Evolutionary conservation across 2,797 vertebrate species (phyloP), one percentile per base, ranked within the genome.

Genomic region (Helicolenus hilgendorfi): DNA sequence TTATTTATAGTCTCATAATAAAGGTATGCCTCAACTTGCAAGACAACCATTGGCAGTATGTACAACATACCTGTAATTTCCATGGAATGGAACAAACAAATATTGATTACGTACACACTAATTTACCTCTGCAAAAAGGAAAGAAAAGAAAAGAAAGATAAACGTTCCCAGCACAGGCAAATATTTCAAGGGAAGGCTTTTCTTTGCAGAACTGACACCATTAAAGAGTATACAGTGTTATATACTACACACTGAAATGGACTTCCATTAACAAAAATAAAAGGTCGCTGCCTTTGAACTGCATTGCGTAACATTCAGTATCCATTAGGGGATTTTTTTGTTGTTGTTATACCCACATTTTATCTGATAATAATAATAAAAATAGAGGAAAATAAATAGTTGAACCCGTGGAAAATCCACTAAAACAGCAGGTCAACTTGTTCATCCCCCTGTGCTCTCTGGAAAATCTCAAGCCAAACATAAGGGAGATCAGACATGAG

Each of bases 1-100:
- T 99, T 99, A 98, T 99, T 99, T 98, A 98, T 98, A 98, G 97
- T 98, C 97, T 98, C 96, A 98, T 98, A 98, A 98, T 98, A 98
- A 99, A 99, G 98, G 98, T 97, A 97, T 97, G 98, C 97, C 98
- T 98, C 97, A 99, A 98, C 98, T 98, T 98, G 98, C 98, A 98
- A 98, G 98, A 98, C 98, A 98, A 97, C 97, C 97, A 87, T 97
- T 98, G 97, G 98, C 98, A 98, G 98, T 99, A 99, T 99, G 98
- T 98, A 98, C 98, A 99, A 99, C 98, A 99, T 98, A 98, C 98
- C 97, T 98, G 97, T 97, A 98, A 98, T 98, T 98, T 99, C 97
- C 97, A 97, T 97, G 96, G 98, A 98, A 98, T 98, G 97, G 97
- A 98, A 98, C 97, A 97, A 97, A 98, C 94, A 97, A 96, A 96